phyloP scores from a whole-genome alignment of 2,113 vertebrate genomes.

The Marmota flaviventris region DNA sequence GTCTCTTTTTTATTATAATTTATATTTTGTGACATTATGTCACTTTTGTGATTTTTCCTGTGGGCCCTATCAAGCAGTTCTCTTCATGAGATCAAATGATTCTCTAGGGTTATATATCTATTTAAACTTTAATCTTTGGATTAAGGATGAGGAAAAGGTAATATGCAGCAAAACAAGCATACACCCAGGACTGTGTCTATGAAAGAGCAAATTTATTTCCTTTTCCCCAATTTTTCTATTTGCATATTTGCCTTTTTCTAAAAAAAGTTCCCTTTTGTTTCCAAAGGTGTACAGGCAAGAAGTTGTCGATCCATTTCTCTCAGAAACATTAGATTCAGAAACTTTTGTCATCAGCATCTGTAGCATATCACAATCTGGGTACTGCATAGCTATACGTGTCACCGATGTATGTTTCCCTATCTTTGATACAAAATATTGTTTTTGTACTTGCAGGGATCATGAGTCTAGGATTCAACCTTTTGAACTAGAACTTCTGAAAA shows the following conservation, averaged over 20 bases:
- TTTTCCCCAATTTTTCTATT: background rate
- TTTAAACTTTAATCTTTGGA: constrained; percentile 8
- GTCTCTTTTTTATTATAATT: constrained; percentile 1
- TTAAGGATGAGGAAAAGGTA: background rate
- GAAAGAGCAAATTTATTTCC: background rate
- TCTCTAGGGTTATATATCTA: background rate
- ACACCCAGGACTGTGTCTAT: background rate
- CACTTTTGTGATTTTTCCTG: background rate
- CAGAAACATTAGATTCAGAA: background rate
- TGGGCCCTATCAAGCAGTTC: background rate
- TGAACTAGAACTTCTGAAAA: constrained; percentile 25
- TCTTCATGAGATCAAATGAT: background rate
- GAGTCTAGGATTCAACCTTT: background rate
- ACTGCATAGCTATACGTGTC: background rate
- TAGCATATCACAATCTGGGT: background rate
- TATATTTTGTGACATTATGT: background rate
- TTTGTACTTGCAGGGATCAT: background rate
- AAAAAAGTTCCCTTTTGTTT: background rate
- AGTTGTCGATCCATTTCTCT: background rate
- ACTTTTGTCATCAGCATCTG: background rate
- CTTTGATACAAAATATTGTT: background rate
- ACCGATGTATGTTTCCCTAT: background rate
- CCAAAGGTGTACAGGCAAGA: background rate
- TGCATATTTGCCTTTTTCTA: constrained; percentile 33
- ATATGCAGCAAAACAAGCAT: background rate